phyloP scores from a whole-genome alignment of 37 sponge, comb jelly and placozoan species.

The Oopsacas minuta region DNA sequence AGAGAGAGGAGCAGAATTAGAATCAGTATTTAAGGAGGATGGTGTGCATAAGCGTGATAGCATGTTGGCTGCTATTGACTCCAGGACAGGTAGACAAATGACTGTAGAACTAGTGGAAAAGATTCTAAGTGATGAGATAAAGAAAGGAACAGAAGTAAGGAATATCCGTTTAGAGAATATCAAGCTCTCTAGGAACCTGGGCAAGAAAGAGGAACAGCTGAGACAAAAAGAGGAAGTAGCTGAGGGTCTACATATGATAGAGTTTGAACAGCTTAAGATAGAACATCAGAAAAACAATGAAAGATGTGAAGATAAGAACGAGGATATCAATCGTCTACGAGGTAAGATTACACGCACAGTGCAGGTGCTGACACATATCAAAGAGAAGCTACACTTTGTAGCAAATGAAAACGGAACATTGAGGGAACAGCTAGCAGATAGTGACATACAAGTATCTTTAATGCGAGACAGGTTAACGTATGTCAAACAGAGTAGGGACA shows the following conservation, averaged over 20 bases:
- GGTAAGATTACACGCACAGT: conserved; percentile 88
- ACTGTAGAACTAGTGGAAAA: conserved; percentile 47
- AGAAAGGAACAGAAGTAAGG: conserved; percentile 63
- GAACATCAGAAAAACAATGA: conserved; percentile 91
- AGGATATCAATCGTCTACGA: conserved; percentile 74
- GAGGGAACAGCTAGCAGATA: conserved; percentile 23
- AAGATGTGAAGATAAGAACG: conserved; percentile 95
- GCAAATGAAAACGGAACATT: conserved; percentile 56
- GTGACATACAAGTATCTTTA: conserved; percentile 45
- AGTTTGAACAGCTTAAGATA: conserved; percentile 98
- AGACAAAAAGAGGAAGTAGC: conserved; percentile 90
- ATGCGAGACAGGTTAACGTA: conserved; percentile 75
- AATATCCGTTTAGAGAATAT: conserved; percentile 80
- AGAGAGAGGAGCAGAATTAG: conserved; percentile 38
- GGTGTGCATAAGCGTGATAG: neutral
- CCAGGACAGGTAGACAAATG: conserved; percentile 53
- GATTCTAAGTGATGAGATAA: conserved; percentile 36
- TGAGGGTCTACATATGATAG: conserved; percentile 92
- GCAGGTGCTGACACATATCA: conserved; percentile 93
- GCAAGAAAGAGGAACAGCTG: conserved; percentile 57
- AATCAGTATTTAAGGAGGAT: conserved; percentile 32
- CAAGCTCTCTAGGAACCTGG: conserved; percentile 60
- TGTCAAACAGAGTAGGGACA: conserved; percentile 77
- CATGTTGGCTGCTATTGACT: conserved; percentile 36
- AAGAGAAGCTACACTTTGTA: conserved; percentile 92